Evolutionary conservation across 2,113 vertebrate species (phyloP).

Genomic region (Ursus arctos): DNA sequence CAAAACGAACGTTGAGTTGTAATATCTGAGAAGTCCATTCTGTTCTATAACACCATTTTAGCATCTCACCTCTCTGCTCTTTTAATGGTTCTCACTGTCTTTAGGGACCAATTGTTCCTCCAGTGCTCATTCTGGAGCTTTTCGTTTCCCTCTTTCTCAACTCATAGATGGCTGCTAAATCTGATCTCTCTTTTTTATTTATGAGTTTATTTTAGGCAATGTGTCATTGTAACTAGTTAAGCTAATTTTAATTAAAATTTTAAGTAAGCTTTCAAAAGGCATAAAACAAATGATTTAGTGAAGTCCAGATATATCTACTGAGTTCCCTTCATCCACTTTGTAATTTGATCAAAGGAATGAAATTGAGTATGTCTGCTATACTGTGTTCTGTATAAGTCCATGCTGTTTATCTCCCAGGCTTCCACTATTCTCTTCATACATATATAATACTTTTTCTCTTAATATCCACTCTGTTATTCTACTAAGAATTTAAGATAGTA

Average conservation of each 20-base stretch:
- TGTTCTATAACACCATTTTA: background rate
- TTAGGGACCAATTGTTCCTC: background rate
- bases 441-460: background rate
- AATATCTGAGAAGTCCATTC: background rate
- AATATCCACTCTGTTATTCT: conserved; percentile 53
- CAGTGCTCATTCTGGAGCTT: background rate
- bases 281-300: conserved; percentile 66
- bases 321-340: conserved; percentile 48
- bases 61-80: background rate
- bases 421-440: background rate
- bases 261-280: conserved; percentile 64
- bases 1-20: background rate
- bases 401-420: background rate
- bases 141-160: background rate
- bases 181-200: conserved; percentile 14
- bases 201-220: conserved; percentile 42
- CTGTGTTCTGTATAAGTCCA: background rate
- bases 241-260: conserved; percentile 77
- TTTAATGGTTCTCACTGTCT: background rate
- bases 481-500: conserved; percentile 58
- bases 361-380: background rate
- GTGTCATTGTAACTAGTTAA: conserved; percentile 65
- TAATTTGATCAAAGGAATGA: conserved; percentile 59
- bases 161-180: conserved; percentile 15
- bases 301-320: conserved; percentile 58